Evolutionary conservation across 1,140 invertebrate species (phyloP).

Genomic region (Lucilia cuprina): DNA sequence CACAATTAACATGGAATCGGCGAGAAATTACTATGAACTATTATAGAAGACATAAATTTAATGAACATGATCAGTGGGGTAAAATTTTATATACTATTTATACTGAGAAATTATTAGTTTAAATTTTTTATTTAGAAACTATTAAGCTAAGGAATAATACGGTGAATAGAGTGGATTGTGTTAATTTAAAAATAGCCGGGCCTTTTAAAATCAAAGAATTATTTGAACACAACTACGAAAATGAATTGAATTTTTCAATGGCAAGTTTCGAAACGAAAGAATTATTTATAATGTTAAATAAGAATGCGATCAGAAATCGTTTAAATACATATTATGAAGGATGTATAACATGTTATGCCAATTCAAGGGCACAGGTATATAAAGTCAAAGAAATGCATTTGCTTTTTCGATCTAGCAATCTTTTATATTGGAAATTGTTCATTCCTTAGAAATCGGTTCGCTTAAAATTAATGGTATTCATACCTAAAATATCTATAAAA

Average conservation of each 20-base stretch:
- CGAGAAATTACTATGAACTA: constrained; percentile 45
- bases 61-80: constrained; percentile 43
- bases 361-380: constrained; percentile 35
- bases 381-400: background rate
- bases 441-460: constrained; percentile 38
- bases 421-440: background rate
- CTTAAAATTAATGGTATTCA: constrained; percentile 38
- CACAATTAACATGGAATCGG: constrained; percentile 46
- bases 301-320: constrained; percentile 38
- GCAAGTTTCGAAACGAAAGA: constrained; percentile 43
- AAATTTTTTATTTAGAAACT: constrained; percentile 30
- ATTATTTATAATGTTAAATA: constrained; percentile 46
- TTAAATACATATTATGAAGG: constrained; percentile 47
- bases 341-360: constrained; percentile 41
- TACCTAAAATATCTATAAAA: constrained; percentile 47
- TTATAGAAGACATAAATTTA: constrained; percentile 43
- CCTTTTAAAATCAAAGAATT: constrained; percentile 52
- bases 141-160: constrained; percentile 41
- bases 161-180: constrained; percentile 26
- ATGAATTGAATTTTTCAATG: constrained; percentile 40
- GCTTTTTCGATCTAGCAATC: no score
- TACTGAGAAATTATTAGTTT: background rate
- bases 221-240: constrained; percentile 46
- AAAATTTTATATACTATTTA: background rate
- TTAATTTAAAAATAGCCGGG: constrained; percentile 43